Base-by-base conservation (phyloP, 35 echinoderm and acorn worm species). In the Stichopus chloronotus region DNA sequence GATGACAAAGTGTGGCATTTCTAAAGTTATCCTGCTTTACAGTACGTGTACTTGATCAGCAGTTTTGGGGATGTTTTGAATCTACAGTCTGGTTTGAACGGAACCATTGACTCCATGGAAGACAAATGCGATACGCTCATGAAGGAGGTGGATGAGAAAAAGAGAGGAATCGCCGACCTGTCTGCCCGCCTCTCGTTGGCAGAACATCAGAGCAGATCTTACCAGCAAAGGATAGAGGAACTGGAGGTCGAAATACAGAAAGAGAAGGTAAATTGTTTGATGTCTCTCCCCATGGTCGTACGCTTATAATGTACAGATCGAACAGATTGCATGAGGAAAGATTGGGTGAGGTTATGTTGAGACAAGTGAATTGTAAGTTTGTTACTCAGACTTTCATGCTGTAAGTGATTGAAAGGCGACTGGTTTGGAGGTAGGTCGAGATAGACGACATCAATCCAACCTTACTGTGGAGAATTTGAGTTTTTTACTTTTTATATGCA, bases 201-300 rank as follows among this genome's bases (percentile, higher is more conserved):
- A 58, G 82, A 85, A 6, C 55, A 59, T 85, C 82, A 85, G 19
- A 55, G 16, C 57, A 85, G 6, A 85, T 9, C 82, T 19, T 85
- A 85, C 55, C 82, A 58, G 57, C 19, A n/a, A 20, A 85, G 58
- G 23, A 85, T 85, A 85, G 82, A 85, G 8, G 82, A 85, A 30
- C 55, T 85, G 17, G 82, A 85, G 57, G 17, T 85, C 5, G 55
- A 10, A 85, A 17, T 85, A 58, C 82, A 85, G 4, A 85, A 85
- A 20, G 82, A 85, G 57, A 57, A 56, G 82, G 82, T 85, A 23
- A 83, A 52, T 74, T 43, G 30, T 43, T 43, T 43, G 30, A 43
- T 43, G 0, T 43, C 30, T 43, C 3, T 3, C 30, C 30, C 30
- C 30, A 43, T 43, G 30, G 30, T 43, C 30, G 3, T 43, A 43